Percentiles rank a stretch among this genome's conserved stretches.
Conservation (phyloP, 2,888 invertebrate species). For the Ennomos quercinarius region DNA sequence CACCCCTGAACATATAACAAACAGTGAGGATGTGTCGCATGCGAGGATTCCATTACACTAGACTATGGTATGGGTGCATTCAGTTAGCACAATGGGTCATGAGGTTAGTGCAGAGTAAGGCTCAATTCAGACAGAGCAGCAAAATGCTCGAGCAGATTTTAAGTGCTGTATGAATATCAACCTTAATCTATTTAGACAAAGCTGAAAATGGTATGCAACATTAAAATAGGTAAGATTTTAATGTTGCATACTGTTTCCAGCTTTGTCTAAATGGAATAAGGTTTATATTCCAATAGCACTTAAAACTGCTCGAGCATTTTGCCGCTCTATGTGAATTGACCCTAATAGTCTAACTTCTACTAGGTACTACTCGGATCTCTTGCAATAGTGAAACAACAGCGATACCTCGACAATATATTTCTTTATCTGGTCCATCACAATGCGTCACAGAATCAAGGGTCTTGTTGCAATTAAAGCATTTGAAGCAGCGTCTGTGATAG, state of each 20-base stretch:
- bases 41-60: slow-evolving; percentile 58
- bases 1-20: slow-evolving; percentile 89
- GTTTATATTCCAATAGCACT: too few relatives aligned
- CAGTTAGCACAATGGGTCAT: slow-evolving; percentile 70
- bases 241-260: too few relatives aligned
- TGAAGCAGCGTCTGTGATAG: slow-evolving; percentile 96
- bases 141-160: too few relatives aligned
- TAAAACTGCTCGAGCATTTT: too few relatives aligned
- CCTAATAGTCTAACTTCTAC: slow-evolving; percentile 46
- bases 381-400: slow-evolving; percentile 45
- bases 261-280: too few relatives aligned
- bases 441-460: slow-evolving; percentile 95
- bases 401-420: slow-evolving; percentile 96
- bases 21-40: slow-evolving; percentile 69
- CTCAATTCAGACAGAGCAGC: too few relatives aligned
- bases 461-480: slow-evolving; percentile 93
- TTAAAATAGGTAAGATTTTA: too few relatives aligned
- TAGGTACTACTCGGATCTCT: slow-evolving; percentile 40
- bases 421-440: slow-evolving; percentile 96
- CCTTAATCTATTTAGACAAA: too few relatives aligned
- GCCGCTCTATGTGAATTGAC: too few relatives aligned
- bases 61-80: slow-evolving; percentile 60
- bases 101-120: slow-evolving; percentile 60
- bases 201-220: too few relatives aligned
- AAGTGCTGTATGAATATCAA: too few relatives aligned